Conservation (phyloP, 1,140 invertebrate genomes). For the Belonocnema kinseyi region DNA sequence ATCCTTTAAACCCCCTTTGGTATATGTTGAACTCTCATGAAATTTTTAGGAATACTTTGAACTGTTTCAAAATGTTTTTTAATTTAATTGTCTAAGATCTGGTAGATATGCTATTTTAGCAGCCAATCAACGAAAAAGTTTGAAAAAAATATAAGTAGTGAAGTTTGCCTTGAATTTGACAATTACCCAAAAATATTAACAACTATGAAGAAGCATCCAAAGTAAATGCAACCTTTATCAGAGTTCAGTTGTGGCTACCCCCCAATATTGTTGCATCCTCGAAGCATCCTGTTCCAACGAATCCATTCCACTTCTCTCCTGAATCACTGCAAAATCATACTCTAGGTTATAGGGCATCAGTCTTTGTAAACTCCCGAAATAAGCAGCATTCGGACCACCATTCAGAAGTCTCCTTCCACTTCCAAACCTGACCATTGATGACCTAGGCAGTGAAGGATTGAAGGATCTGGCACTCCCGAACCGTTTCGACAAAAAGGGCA, state of each 20-base stretch:
- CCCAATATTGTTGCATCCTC: constrained; percentile 91
- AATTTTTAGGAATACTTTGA: no score
- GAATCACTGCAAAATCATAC: constrained; percentile 88
- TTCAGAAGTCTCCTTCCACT: constrained; percentile 76
- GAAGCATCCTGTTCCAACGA: constrained; percentile 84
- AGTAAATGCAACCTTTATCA: constrained; percentile 64
- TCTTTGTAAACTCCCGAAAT: constrained; percentile 88
- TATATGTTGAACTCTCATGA: no score
- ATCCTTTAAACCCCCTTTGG: no score
- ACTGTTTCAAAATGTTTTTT: no score
- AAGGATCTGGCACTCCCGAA: constrained; percentile 88
- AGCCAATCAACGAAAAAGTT: no score
- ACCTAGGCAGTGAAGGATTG: constrained; percentile 74
- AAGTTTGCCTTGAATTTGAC: no score
- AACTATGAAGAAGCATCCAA: neutral
- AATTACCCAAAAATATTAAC: no score
- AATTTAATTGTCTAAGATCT: no score
- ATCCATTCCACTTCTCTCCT: constrained; percentile 82
- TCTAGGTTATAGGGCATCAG: constrained; percentile 90
- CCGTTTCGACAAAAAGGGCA: constrained; percentile 82
- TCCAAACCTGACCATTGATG: constrained; percentile 68
- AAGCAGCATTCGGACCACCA: constrained; percentile 88
- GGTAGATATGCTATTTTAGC: no score
- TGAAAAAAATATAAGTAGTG: no score
- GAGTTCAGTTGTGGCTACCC: constrained; percentile 88